Conservation (phyloP, 2,113 vertebrate species). For the Ranitomeya variabilis region DNA sequence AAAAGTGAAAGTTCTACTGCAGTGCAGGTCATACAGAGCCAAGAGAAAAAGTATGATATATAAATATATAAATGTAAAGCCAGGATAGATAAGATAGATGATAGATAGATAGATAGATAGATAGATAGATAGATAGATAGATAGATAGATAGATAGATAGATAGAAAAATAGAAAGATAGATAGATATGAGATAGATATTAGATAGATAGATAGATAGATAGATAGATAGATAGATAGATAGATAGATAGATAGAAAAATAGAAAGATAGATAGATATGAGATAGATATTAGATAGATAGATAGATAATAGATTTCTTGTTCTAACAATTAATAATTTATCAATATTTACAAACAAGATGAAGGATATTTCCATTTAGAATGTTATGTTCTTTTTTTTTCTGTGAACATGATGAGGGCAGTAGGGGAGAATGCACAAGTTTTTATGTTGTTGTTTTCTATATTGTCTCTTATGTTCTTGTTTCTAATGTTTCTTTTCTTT, state of each 20-base stretch:
- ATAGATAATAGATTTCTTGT: background rate
- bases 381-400: background rate
- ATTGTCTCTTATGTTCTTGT: too few species aligned
- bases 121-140: background rate
- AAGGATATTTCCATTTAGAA: background rate
- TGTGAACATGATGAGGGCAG: background rate
- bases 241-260: background rate
- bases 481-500: too few species aligned
- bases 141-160: background rate
- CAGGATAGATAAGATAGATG: background rate
- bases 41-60: background rate
- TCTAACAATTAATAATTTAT: background rate
- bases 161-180: background rate
- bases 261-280: background rate
- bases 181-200: too few species aligned
- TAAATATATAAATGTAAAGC: background rate
- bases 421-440: too few species aligned
- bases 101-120: background rate
- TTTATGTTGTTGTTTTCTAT: too few species aligned
- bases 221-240: background rate
- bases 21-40: background rate
- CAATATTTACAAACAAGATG: background rate
- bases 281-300: background rate
- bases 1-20: conserved; percentile 33
- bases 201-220: background rate